Conservation (phyloP, 2,888 invertebrate species). For the Himalopsyche tibetana region DNA sequence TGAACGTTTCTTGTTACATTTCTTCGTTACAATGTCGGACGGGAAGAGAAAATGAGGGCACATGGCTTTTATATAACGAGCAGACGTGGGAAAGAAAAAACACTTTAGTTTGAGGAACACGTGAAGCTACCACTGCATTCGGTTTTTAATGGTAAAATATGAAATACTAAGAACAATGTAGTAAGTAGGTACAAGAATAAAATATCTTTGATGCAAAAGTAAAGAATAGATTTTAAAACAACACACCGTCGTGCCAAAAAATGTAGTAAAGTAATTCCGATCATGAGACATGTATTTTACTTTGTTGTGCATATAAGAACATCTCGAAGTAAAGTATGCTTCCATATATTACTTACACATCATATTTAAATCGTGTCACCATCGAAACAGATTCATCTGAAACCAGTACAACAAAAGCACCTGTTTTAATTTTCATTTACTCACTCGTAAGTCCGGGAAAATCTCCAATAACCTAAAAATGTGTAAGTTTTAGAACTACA, state of each 20-base stretch:
- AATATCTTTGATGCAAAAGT: neutral
- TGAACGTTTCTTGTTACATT: constrained; percentile 34
- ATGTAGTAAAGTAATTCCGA: neutral
- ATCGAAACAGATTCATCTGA: no score
- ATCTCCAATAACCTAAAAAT: no score
- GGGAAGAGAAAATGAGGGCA: constrained; percentile 34
- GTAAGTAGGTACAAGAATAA: neutral
- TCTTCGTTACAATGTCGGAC: constrained; percentile 27
- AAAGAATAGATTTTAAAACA: neutral
- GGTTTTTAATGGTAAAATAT: constrained; percentile 8
- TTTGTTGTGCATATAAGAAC: neutral
- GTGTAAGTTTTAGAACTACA: no score
- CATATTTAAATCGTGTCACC: no score
- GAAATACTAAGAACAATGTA: neutral
- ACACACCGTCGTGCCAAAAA: neutral
- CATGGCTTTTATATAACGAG: constrained; percentile 30
- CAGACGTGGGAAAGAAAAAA: constrained; percentile 26
- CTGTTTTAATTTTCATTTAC: no score
- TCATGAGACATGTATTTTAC: neutral
- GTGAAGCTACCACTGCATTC: constrained; percentile 22
- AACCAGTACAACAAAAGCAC: no score
- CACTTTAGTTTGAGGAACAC: constrained; percentile 34
- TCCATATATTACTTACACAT: no score
- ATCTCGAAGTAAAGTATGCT: no score
- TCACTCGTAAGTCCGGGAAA: no score